Evolutionary conservation across 2,888 invertebrate species (phyloP).

Genomic region (Platypus cylindrus): DNA sequence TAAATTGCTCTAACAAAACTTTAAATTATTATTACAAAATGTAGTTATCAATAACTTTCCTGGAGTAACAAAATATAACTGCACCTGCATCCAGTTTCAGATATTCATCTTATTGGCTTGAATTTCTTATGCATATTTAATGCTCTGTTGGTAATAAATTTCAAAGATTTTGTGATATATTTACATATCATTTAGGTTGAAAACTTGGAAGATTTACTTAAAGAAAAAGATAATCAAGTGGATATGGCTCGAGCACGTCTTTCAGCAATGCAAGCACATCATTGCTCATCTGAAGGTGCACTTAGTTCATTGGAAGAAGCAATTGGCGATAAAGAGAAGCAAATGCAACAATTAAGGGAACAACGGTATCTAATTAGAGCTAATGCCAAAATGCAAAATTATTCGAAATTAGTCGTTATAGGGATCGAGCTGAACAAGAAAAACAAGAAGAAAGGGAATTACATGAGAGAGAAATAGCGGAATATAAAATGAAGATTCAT

Average conservation of each 20-base stretch:
- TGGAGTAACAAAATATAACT: too few relatives aligned
- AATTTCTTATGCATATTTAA: too few relatives aligned
- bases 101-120: too few relatives aligned
- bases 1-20: too few relatives aligned
- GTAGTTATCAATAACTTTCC: too few relatives aligned
- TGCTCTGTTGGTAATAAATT: too few relatives aligned
- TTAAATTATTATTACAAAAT: too few relatives aligned
- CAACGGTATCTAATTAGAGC: constrained; percentile 41
- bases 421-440: constrained; percentile 90
- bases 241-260: constrained; percentile 85
- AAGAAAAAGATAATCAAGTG: constrained; percentile 97
- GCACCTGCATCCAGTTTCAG: too few relatives aligned
- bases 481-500: constrained; percentile 89
- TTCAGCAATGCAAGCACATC: constrained; percentile 89
- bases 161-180: too few relatives aligned
- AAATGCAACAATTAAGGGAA: constrained; percentile 86
- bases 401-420: constrained; percentile 17
- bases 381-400: background rate
- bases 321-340: constrained; percentile 92
- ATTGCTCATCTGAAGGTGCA: constrained; percentile 86
- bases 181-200: constrained; percentile 82
- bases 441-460: constrained; percentile 91
- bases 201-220: constrained; percentile 89
- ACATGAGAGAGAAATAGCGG: constrained; percentile 85
- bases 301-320: constrained; percentile 88